Evolutionary conservation across 2,888 invertebrate genomes (phyloP).

Genomic region (Helicoverpa assulta): DNA sequence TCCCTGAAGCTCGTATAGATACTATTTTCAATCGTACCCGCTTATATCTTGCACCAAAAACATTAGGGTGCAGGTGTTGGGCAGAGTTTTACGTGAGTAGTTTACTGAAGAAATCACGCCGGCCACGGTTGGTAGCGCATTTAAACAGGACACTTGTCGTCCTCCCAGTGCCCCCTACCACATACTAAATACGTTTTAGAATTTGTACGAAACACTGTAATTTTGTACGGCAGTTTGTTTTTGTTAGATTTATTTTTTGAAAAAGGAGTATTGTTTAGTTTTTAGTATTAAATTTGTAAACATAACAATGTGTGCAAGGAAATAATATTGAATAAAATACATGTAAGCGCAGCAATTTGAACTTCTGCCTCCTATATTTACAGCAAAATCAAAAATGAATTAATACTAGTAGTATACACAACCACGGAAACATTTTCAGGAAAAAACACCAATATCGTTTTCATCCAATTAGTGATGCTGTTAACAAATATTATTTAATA

Average conservation of each 20-base stretch:
- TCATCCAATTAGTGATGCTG: not conserved
- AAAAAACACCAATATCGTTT: not conserved
- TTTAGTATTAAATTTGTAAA: no score
- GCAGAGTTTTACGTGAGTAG: conserved; percentile 82
- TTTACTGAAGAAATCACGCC: conserved; percentile 81
- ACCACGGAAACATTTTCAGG: not conserved
- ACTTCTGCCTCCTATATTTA: no score
- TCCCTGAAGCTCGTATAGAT: no score
- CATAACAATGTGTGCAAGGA: no score
- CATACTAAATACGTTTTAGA: conserved; percentile 45
- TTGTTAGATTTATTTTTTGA: not conserved
- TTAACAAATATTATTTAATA: not conserved
- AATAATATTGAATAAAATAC: no score
- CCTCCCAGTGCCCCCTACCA: conserved; percentile 34
- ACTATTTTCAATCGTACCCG: not conserved
- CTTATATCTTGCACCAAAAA: conserved; percentile 51
- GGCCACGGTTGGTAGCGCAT: conserved; percentile 58
- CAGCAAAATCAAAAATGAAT: no score
- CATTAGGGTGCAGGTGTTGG: conserved; percentile 76
- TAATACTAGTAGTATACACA: not conserved
- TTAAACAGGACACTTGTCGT: conserved; percentile 63
- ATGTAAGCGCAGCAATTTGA: no score
- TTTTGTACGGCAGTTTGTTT: conserved; percentile 3
- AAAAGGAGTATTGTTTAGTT: no score
- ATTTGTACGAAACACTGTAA: conserved; percentile 4